Evolutionary conservation across 2,113 vertebrate species (phyloP).

Genomic region (Corythornis vintsioides): DNA sequence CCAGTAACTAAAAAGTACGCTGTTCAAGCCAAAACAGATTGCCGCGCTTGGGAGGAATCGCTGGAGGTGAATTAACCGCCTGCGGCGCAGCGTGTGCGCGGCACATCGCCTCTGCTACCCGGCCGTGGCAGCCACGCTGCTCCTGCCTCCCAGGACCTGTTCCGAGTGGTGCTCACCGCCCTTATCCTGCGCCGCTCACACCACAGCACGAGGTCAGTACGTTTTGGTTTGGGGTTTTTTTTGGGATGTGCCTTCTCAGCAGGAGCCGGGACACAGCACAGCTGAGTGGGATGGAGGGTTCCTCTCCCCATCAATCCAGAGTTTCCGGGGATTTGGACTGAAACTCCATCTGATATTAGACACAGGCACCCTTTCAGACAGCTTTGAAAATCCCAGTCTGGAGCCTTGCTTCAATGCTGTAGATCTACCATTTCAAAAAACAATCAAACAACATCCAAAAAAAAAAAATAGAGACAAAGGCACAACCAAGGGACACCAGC

Average conservation of each 20-base stretch:
- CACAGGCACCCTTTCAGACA: accelerated
- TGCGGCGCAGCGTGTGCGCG: accelerated
- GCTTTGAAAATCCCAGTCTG: background rate
- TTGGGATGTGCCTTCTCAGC: background rate
- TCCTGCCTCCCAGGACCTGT: background rate
- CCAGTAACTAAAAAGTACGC: background rate
- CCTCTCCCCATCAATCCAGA: too few relatives aligned
- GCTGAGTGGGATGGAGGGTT: accelerated
- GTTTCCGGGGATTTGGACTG: background rate
- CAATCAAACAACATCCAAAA: too few relatives aligned
- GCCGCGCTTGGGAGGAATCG: background rate
- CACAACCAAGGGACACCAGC: accelerated
- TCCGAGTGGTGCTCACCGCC: background rate
- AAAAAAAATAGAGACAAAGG: too few relatives aligned
- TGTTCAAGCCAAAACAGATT: background rate
- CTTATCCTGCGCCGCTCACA: background rate
- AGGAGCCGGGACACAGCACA: background rate
- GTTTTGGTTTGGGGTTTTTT: background rate
- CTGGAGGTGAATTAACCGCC: background rate
- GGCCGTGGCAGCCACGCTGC: background rate
- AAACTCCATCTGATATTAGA: background rate
- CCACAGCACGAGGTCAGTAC: background rate
- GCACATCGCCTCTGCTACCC: background rate
- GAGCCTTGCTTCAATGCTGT: background rate
- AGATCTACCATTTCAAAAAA: background rate